phyloP scores from a whole-genome alignment of 2,888 invertebrate genomes.

The Apotomis capreana region DNA sequence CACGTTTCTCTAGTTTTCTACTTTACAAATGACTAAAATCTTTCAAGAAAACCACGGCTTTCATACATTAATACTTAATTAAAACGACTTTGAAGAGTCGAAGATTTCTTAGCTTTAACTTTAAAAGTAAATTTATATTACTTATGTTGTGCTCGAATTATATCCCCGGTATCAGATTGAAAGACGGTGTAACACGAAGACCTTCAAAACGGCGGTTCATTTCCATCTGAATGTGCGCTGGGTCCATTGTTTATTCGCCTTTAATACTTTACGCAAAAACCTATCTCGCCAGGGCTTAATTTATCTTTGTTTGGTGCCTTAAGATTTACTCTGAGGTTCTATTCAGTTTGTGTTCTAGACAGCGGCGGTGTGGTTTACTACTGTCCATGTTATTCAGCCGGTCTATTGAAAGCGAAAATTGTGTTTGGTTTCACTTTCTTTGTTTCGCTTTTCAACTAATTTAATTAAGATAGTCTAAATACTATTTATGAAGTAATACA shows the following conservation, averaged over 20 bases:
- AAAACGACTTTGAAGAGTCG: too few relatives aligned
- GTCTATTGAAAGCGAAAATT: neutral
- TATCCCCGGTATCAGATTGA: neutral
- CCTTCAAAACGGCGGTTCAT: slow-evolving; percentile 31
- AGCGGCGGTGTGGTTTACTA: slow-evolving; percentile 3
- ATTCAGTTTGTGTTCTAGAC: slow-evolving; percentile 9
- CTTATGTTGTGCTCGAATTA: too few relatives aligned
- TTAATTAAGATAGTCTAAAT: too few relatives aligned
- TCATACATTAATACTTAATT: too few relatives aligned
- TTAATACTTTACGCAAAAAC: slow-evolving; percentile 40
- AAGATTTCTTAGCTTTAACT: too few relatives aligned
- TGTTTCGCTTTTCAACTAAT: neutral
- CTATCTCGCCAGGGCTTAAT: slow-evolving; percentile 34
- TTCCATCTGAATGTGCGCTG: slow-evolving; percentile 36
- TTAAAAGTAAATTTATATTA: too few relatives aligned
- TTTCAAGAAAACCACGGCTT: too few relatives aligned
- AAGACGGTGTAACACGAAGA: slow-evolving; percentile 17
- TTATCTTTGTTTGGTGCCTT: slow-evolving; percentile 34
- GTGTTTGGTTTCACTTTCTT: neutral
- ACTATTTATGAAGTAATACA: too few relatives aligned
- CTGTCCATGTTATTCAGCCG: neutral
- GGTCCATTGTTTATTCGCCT: slow-evolving; percentile 37
- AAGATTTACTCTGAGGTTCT: slow-evolving; percentile 27
- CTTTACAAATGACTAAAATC: too few relatives aligned
- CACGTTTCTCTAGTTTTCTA: too few relatives aligned